Evolutionary conservation across 2,888 invertebrate genomes (phyloP), one percentile per base, ranked within the genome.

Genomic region (Cacoxenus indagator): DNA sequence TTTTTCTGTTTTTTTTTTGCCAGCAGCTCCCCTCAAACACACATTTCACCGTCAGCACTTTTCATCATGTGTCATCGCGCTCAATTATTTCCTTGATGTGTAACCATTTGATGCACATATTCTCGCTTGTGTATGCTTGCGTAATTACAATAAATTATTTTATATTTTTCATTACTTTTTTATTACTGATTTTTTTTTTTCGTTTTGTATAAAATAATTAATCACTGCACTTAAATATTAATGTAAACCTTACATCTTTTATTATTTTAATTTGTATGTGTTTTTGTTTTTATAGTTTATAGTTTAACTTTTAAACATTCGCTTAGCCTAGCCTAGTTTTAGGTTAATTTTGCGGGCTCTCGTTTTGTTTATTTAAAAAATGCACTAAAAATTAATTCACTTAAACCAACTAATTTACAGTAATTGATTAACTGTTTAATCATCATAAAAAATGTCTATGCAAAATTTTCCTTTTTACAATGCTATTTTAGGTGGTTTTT

Each of bases 161-260:
- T 51, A 19, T 22, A 1, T 22, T 51, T 51, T 51, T 51, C 22
- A 22, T 51, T 22, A 22, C 5, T 22, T 51, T 51, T 22, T 51
- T n/a, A 17, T 51, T 48, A 1, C 9, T 48, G n/a, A 48, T 51
- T 51, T 22, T 19, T 51, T 9, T 19, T 19, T 51, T 48, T n/a
- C 4, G n/a, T 48, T 48, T 55, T 61, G 29, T 62, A 62, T 62
- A 62, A 62, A 62, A 62, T 62, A 62, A n/a, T n/a, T n/a, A n/a
- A 62, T 62, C 61, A 62, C 61, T 45, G 45, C 61, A 37, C 61
- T 62, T 62, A 62, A 24, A 26, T 1, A 11, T 37, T 37, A 37
- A 11, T 37, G 2, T 37, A 4, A 37, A 37, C 14, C 14, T 37
- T 37, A n/a, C n/a, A n/a, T n/a, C 26, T 57, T n/a, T 27, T 37